Evolutionary conservation across 2,888 invertebrate species (phyloP).

Genomic region (Pachycephus smyrnensis): DNA sequence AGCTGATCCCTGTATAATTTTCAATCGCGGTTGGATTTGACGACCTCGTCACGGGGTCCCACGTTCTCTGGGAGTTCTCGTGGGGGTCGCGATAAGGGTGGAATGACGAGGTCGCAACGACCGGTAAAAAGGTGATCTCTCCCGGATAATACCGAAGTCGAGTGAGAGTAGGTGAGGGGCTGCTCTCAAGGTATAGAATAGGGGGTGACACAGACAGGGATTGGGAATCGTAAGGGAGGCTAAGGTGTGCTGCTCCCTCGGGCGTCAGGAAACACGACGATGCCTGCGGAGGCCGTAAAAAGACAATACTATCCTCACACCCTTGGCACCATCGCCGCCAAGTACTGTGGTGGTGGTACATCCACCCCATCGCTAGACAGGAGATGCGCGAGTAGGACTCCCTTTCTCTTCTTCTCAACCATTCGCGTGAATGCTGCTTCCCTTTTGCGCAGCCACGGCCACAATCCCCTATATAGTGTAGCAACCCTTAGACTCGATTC

Average conservation of each 20-base stretch:
- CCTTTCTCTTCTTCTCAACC: slow-evolving; percentile 1
- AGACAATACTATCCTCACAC: slow-evolving; percentile 60
- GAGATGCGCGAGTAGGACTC: slow-evolving; percentile 1
- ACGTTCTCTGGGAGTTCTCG: slow-evolving; percentile 25
- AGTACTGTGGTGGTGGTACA: slow-evolving; percentile 29
- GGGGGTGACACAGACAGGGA: slow-evolving; percentile 30
- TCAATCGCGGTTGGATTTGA: slow-evolving; percentile 66
- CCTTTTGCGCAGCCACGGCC: not conserved
- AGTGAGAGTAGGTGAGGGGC: slow-evolving; percentile 23
- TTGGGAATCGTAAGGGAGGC: slow-evolving; percentile 24
- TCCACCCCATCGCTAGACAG: not conserved
- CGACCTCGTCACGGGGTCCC: slow-evolving; percentile 61
- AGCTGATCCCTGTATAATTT: slow-evolving; percentile 68
- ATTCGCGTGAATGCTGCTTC: slow-evolving; percentile 2
- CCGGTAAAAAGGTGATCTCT: slow-evolving; percentile 67
- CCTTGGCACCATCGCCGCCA: slow-evolving; percentile 39
- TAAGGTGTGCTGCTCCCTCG: slow-evolving; percentile 34
- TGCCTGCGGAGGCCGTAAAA: slow-evolving; percentile 60
- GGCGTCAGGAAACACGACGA: slow-evolving; percentile 42
- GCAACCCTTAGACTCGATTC: not conserved
- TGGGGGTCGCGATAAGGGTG: slow-evolving; percentile 60
- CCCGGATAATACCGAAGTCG: slow-evolving; percentile 55
- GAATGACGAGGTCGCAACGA: slow-evolving; percentile 67
- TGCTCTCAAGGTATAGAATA: not conserved
- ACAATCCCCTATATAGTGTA: not conserved